Conservation (phyloP, 2,113 vertebrate genomes). For the Brachyhypopomus gauderio region DNA sequence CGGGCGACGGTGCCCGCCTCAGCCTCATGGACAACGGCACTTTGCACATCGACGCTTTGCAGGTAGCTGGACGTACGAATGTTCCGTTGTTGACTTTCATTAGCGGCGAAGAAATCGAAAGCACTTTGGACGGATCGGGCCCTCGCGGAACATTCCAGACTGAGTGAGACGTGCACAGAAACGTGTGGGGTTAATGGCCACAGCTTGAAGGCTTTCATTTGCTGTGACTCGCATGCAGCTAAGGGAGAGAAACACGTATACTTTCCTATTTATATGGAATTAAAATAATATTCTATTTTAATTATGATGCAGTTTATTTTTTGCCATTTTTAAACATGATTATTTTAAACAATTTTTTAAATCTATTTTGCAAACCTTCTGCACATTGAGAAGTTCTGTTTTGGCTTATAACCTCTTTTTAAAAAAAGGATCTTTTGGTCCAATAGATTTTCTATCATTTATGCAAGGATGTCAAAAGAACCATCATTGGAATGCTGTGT, state of each 20-base stretch:
- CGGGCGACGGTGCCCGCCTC: slow-evolving; percentile 73
- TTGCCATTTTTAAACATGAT: too few species aligned
- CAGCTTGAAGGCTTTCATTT: slow-evolving; percentile 50
- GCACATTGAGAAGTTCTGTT: too few species aligned
- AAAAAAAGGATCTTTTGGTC: not conserved
- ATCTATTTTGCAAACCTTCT: too few species aligned
- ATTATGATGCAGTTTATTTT: not conserved
- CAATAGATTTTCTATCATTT: not conserved
- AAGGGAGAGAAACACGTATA: not conserved
- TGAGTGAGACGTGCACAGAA: slow-evolving; percentile 36
- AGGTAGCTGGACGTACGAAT: slow-evolving; percentile 72
- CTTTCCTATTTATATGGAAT: not conserved
- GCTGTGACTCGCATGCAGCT: slow-evolving; percentile 63
- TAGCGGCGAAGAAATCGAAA: slow-evolving; percentile 27
- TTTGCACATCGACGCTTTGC: slow-evolving; percentile 79
- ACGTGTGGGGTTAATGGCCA: slow-evolving; percentile 20
- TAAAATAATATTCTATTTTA: not conserved
- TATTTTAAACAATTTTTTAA: too few species aligned
- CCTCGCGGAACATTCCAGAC: slow-evolving; percentile 33
- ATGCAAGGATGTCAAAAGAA: not conserved
- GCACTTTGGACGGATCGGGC: slow-evolving; percentile 21
- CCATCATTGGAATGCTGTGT: not conserved
- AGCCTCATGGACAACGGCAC: slow-evolving; percentile 87
- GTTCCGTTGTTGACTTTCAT: slow-evolving; percentile 46
- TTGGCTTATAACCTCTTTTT: not conserved